Evolutionary conservation across 2,888 invertebrate species (phyloP).

Genomic region (Nebria brevicollis): DNA sequence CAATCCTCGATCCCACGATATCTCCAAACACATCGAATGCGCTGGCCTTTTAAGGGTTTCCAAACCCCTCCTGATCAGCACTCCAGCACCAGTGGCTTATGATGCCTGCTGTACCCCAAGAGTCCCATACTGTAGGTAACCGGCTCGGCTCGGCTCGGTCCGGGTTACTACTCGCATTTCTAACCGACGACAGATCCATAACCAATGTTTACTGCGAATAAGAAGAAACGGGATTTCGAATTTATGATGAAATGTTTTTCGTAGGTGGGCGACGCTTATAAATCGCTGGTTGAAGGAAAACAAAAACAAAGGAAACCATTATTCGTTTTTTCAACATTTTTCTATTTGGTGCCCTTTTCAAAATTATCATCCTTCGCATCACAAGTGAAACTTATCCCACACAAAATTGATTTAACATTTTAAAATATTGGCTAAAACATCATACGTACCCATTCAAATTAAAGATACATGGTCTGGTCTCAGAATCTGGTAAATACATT

Average conservation of each 20-base stretch:
- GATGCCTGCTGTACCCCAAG: conserved; percentile 21
- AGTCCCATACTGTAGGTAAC: conserved; percentile 9
- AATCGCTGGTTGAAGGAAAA: conserved; percentile 36
- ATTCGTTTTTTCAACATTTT: too few species aligned
- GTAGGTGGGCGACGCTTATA: conserved; percentile 16
- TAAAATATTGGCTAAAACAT: not conserved
- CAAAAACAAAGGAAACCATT: too few species aligned
- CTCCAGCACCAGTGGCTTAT: not conserved
- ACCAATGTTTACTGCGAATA: conserved; percentile 53
- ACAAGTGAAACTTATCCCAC: too few species aligned
- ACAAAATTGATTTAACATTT: too few species aligned
- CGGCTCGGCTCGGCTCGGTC: not conserved
- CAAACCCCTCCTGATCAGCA: not conserved
- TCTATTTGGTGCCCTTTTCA: too few species aligned
- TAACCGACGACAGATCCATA: conserved; percentile 48
- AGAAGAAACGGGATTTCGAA: conserved; percentile 46
- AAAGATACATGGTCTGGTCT: not conserved
- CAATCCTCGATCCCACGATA: conserved; percentile 16
- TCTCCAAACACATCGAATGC: conserved; percentile 19
- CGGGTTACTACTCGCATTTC: conserved; percentile 1
- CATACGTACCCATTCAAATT: not conserved
- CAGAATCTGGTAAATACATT: not conserved
- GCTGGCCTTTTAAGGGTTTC: conserved; percentile 17
- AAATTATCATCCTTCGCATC: too few species aligned
- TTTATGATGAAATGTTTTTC: conserved; percentile 40